A percentile compares a stretch with the other conserved stretches of the same genome.
These are phyloP conservation scores for Alloscopus bannaensis DNA, from an alignment of 2,888 invertebrate genomes.

Conservation along the genomic window DNA sequence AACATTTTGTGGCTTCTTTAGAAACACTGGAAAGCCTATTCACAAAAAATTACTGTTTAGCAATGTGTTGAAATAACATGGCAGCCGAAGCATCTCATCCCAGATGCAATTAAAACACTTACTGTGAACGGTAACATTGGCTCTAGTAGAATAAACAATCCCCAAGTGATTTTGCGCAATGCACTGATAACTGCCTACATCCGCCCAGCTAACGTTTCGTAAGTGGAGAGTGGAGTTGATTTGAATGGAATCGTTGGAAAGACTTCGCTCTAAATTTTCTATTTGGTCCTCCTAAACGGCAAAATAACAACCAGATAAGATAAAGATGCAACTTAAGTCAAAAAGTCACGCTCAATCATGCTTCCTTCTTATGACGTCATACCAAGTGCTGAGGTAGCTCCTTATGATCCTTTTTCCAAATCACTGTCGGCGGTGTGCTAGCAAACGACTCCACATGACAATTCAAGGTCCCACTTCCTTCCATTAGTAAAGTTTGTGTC, in stretches of 20 bases:
- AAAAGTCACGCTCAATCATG: constrained; percentile 1
- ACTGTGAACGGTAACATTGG: constrained; percentile 90
- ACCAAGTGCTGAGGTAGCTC: constrained; percentile 76
- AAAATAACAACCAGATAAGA: background rate
- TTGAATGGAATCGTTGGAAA: constrained; percentile 78
- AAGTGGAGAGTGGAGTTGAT: constrained; percentile 84
- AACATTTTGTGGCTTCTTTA: constrained; percentile 88
- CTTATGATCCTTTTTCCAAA: constrained; percentile 92
- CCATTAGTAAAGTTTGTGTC: constrained; percentile 89
- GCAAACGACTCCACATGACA: constrained; percentile 90
- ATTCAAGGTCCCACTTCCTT: constrained; percentile 87
- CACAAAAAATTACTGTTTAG: background rate
- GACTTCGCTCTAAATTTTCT: constrained; percentile 75
- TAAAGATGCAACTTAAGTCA: background rate
- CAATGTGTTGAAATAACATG: background rate
- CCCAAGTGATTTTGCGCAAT: constrained; percentile 92
- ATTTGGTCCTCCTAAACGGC: constrained; percentile 64
- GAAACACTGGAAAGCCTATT: constrained; percentile 88
- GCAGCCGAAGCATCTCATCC: background rate
- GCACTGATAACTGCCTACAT: constrained; percentile 95
- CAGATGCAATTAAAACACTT: constrained; percentile 74
- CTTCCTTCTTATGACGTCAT: too few relatives aligned
- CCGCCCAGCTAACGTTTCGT: constrained; percentile 84
- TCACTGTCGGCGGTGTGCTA: constrained; percentile 84
- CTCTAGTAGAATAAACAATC: constrained; percentile 90